Base-by-base conservation (phyloP, 2,113 vertebrate genomes). In the Excalfactoria chinensis region DNA sequence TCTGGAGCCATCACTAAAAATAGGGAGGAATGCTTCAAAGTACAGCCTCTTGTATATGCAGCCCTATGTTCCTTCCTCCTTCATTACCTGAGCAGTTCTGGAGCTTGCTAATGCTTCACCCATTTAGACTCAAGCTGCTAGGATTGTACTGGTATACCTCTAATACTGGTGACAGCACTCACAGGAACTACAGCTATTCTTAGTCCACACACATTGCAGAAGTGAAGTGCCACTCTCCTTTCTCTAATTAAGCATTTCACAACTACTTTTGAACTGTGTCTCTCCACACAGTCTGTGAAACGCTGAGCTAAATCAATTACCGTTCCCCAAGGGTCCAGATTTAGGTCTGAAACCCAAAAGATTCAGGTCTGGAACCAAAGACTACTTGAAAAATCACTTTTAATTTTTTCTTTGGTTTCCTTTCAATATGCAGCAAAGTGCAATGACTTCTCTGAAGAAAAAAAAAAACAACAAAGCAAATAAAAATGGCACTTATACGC, bases 91-190 rank as follows among this genome's bases (percentile, higher is more conserved):
- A 70, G 48, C 0, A 3, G 49, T 59, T 34, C 28, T 32, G 69
- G 34, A 88, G 76, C 72, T 88, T 35, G 40, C 63, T 64, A 79
- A 72, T 68, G 75, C 19, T 16, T 23, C 82, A 56, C 4, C 79
- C n/a, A 43, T 88, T 94, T 48, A 85, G 83, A 82, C n/a, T 66
- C 1, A 1, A 35, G 63, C 30, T 66, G 83, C 23, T 64, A 46
- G n/a, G 55, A 48, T 58, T 51, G 60, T 63, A 62, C 35, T 1
- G 0, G 35, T 76, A 85, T 48, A 53, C 63, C 88, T 79, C 64
- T 86, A 93, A 89, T 91, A 93, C 68, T 32, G 72, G 76, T 70
- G 90, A 92, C 83, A 93, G 83, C 44, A 80, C 68, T 69, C 53
- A 60, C 76, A 88, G 86, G 83, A 90, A 84, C 75, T 76, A 21